These are phyloP conservation scores for Spea hammondii DNA, from an alignment of 2,797 vertebrate genomes.

Conservation along the genomic window DNA sequence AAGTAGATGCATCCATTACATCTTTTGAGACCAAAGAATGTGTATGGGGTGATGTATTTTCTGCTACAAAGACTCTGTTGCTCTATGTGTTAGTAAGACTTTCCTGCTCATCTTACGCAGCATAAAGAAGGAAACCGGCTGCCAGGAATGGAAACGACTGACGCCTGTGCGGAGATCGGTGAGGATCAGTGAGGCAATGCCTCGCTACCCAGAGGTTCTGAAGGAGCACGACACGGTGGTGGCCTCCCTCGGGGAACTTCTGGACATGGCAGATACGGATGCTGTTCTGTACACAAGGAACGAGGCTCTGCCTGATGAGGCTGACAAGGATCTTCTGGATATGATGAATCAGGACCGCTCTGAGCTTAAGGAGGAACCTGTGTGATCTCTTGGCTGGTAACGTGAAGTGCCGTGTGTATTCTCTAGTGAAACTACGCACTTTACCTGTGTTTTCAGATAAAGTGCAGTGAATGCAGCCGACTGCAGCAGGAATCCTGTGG, in stretches of 20 bases:
- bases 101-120: background rate
- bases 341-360: slow-evolving; percentile 16
- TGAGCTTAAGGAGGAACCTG: background rate
- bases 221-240: slow-evolving; percentile 82
- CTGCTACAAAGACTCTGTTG: too few relatives aligned
- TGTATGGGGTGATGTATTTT: too few relatives aligned
- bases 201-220: slow-evolving; percentile 71
- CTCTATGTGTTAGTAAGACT: too few relatives aligned
- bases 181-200: slow-evolving; percentile 66
- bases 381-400: background rate
- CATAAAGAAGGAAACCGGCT: slow-evolving; percentile 19
- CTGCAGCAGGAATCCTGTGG: too few relatives aligned
- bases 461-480: too few relatives aligned
- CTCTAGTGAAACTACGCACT: too few relatives aligned
- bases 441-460: too few relatives aligned
- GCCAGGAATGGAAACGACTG: slow-evolving; percentile 75
- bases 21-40: too few relatives aligned
- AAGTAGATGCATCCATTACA: too few relatives aligned
- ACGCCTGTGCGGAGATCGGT: slow-evolving; percentile 84
- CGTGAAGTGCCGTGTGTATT: background rate
- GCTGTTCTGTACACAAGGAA: slow-evolving; percentile 64
- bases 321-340: slow-evolving; percentile 52
- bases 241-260: slow-evolving; percentile 73
- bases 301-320: slow-evolving; percentile 61
- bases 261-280: slow-evolving; percentile 61